Base-by-base conservation (phyloP, 2,113 vertebrate species). In the Dasyornis broadbenti region DNA sequence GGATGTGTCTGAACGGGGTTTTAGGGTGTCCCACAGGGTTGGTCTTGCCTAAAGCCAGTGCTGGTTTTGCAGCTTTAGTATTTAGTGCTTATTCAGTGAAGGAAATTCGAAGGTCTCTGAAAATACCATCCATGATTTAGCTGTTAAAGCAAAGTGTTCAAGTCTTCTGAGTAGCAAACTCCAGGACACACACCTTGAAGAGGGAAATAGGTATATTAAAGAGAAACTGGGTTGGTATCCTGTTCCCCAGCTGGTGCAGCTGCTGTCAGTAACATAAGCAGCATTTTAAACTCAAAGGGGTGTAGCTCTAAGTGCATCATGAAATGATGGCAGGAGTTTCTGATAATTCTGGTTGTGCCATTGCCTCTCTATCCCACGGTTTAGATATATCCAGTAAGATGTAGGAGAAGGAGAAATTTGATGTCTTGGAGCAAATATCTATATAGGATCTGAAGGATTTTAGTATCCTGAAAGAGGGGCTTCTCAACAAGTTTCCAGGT, bases 341-440 rank as follows among this genome's bases (percentile, higher is more conserved):
- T 70, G 15, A 5, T 57, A 31, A 22, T 49, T 31, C 23, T 81
- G 40, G 2, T 63, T 82, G 60, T 81, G 68, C 45, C 70, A 21
- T 61, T 73, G 50, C 60, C 27, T 60, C 31, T 40, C 23, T 26
- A 9, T 45, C 40, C 45, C 4, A 0, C 59, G n/a, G 20, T 47
- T 90, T 59, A n/a, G 18, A 4, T 30, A 10, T 2, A 31, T 22
- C 42, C 57, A 54, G 31, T 63, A 33, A 45, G 10, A 5, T 31
- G 14, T n/a, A n/a, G n/a, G n/a, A n/a, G 2, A 7, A 60, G 15
- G n/a, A 60, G 56, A 61, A 66, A 42, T 49, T 1, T 0, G 11
- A 6, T 73, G 11, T 50, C 53, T 68, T 80, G 47, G 18, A 86
- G 39, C 11, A 39, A 83, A 11, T 17, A 56, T 27, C 22, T 54